A percentile compares a stretch with the other conserved stretches of the same genome.
Evolutionary conservation across 1,140 invertebrate genomes (phyloP).

Genomic region (Macrotrachela quadricornifera): DNA sequence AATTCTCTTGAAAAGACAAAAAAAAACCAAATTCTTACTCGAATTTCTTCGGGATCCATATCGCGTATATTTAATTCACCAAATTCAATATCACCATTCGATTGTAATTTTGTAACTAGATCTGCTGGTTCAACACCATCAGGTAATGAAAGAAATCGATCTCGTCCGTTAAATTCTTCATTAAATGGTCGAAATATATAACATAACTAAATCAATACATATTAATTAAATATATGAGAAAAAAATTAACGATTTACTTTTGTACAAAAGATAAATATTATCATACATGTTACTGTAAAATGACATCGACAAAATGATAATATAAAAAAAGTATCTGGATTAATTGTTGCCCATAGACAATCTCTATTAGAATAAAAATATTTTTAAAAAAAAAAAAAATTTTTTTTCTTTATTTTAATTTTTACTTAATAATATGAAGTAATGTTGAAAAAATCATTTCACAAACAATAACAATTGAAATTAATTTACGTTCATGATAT

Average conservation of each 20-base stretch:
- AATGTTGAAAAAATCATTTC: slow-evolving; percentile 49
- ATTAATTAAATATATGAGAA: no score
- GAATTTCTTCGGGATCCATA: slow-evolving; percentile 70
- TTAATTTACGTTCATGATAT: slow-evolving; percentile 46
- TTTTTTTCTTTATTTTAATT: no score
- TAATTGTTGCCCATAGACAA: slow-evolving; percentile 36
- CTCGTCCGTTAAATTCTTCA: not conserved
- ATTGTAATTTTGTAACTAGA: no score
- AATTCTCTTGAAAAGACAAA: not conserved
- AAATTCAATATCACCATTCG: slow-evolving; percentile 54
- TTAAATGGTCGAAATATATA: slow-evolving; percentile 12
- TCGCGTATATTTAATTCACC: slow-evolving; percentile 59
- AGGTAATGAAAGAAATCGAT: no score
- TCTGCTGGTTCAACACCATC: no score
- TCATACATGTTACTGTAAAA: slow-evolving; percentile 7
- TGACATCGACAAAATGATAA: slow-evolving; percentile 8
- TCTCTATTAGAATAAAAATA: slow-evolving; percentile 19
- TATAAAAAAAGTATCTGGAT: slow-evolving; percentile 8
- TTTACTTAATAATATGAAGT: slow-evolving; percentile 40
- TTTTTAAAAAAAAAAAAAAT: no score
- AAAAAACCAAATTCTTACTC: slow-evolving; percentile 36
- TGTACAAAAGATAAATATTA: slow-evolving; percentile 14
- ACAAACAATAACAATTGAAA: slow-evolving; percentile 48
- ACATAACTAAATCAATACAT: not conserved
- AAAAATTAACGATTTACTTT: not conserved